These are phyloP conservation scores for Coregonus suidteri DNA, from an alignment of 2,797 vertebrate genomes.

Conservation along the genomic window DNA sequence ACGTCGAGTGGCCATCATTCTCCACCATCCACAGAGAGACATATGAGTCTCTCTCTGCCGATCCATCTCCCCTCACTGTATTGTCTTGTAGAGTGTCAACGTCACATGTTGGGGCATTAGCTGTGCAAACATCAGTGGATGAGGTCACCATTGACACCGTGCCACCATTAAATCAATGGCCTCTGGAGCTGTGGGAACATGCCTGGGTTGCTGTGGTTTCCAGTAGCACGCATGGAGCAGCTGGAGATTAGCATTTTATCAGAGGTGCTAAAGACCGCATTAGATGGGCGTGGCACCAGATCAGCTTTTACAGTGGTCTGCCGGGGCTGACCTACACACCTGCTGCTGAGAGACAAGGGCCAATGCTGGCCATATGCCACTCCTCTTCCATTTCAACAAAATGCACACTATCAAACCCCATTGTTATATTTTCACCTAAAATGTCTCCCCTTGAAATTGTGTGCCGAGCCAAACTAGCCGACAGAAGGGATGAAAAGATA, in stretches of 20 bases:
- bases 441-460: constrained; percentile 27
- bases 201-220: constrained; percentile 14
- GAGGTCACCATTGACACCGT: constrained; percentile 63
- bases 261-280: neutral
- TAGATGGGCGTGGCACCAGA: constrained; percentile 31
- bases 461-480: constrained; percentile 43
- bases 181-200: constrained; percentile 59
- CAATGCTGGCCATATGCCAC: constrained; percentile 19
- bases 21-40: constrained; percentile 38
- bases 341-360: constrained; percentile 27
- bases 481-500: constrained; percentile 61
- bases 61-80: constrained; percentile 60
- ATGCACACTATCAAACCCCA: constrained; percentile 32
- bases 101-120: constrained; percentile 66
- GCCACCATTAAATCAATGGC: constrained; percentile 71
- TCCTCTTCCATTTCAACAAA: constrained; percentile 19
- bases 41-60: constrained; percentile 32
- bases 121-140: constrained; percentile 64
- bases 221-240: neutral
- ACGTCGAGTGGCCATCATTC: constrained; percentile 47
- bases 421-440: constrained; percentile 34
- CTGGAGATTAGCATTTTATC: constrained; percentile 44
- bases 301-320: constrained; percentile 1
- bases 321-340: constrained; percentile 43
- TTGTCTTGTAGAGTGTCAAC: constrained; percentile 63